phyloP scores from a whole-genome alignment of 2,888 invertebrate species.

The Tipula lateralis region DNA sequence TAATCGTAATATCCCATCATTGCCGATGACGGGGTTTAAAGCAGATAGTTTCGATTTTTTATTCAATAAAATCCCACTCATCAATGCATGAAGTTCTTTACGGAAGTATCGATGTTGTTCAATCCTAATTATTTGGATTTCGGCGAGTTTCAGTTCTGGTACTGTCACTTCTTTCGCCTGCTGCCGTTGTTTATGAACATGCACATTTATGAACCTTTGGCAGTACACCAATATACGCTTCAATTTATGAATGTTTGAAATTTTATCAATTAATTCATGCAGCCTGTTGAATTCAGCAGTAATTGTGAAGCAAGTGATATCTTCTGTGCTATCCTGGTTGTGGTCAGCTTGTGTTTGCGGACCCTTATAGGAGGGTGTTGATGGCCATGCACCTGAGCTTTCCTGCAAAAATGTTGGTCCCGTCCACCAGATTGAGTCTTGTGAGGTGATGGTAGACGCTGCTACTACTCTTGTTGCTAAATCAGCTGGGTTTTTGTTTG shows the following conservation, averaged over 20 bases:
- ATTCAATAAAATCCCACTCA: not conserved
- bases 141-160: not conserved
- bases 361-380: not conserved
- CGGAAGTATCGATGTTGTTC: not conserved
- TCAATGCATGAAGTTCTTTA: not conserved
- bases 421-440: too few relatives aligned
- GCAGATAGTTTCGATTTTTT: too few relatives aligned
- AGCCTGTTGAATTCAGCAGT: too few relatives aligned
- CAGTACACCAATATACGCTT: too few relatives aligned
- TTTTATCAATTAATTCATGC: too few relatives aligned
- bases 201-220: too few relatives aligned
- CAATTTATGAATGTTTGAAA: too few relatives aligned
- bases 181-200: not conserved
- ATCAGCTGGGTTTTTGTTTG: too few relatives aligned
- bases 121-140: not conserved
- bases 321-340: not conserved
- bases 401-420: not conserved
- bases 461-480: not conserved
- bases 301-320: not conserved
- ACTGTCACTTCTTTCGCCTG: too few relatives aligned
- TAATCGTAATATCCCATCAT: too few relatives aligned
- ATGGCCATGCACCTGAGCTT: not conserved
- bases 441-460: not conserved
- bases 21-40: too few relatives aligned
- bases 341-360: too few relatives aligned